Percentiles rank a stretch among this genome's conserved stretches.
Evolutionary conservation across 2,888 invertebrate species (phyloP).

Genomic region (Drosophila neotestacea): DNA sequence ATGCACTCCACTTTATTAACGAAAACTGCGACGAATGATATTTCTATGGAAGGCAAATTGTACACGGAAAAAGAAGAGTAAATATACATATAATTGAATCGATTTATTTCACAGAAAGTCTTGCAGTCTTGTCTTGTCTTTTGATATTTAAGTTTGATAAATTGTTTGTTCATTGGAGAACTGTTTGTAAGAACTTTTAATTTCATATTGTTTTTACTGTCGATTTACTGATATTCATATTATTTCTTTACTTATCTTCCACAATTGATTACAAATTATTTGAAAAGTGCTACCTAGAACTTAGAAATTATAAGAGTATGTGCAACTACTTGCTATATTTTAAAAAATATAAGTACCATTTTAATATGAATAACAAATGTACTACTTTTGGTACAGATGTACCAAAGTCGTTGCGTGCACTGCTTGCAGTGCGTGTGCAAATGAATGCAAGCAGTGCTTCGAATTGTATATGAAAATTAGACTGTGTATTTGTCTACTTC

Average conservation of each 20-base stretch:
- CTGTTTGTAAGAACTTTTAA: no score
- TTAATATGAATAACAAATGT: neutral
- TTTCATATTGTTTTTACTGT: no score
- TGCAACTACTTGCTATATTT: no score
- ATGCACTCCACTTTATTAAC: conserved; percentile 41
- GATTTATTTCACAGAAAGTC: no score
- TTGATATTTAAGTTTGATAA: neutral
- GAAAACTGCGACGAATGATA: conserved; percentile 26
- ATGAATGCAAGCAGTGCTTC: conserved; percentile 1
- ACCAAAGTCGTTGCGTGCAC: neutral
- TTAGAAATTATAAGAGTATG: no score
- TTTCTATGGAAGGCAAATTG: conserved; percentile 32
- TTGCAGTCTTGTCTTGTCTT: no score
- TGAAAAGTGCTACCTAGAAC: no score
- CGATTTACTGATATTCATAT: no score
- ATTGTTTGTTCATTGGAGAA: neutral
- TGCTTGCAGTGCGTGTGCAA: neutral
- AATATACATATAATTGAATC: neutral
- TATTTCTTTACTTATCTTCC: no score
- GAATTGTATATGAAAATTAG: no score
- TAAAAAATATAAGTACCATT: neutral
- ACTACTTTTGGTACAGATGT: neutral
- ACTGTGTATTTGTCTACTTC: no score
- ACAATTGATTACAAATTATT: no score
- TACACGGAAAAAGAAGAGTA: conserved; percentile 31